Conservation (phyloP, 2,797 vertebrate species). For the Girardinus metallicus region DNA sequence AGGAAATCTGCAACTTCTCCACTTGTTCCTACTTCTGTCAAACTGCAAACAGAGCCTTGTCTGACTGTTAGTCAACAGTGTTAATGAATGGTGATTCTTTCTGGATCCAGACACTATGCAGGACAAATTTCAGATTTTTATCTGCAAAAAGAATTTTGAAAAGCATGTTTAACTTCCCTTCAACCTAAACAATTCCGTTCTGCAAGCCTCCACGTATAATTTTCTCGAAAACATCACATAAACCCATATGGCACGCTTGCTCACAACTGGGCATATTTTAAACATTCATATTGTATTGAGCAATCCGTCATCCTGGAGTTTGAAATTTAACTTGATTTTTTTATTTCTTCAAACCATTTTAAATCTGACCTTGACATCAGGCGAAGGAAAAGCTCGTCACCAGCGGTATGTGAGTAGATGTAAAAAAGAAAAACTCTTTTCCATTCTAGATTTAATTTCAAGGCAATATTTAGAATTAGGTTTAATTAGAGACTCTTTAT, state of each 20-base stretch:
- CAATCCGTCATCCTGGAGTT: not conserved
- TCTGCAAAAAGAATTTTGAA: not conserved
- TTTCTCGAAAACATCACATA: not conserved
- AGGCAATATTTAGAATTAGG: slow-evolving; percentile 47
- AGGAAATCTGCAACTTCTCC: not conserved
- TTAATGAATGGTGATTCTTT: not conserved
- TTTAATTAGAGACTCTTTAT: slow-evolving; percentile 63
- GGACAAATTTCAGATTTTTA: not conserved
- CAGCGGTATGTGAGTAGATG: not conserved
- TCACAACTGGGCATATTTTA: not conserved
- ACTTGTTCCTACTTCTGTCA: not conserved
- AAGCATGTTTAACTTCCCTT: not conserved
- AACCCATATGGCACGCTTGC: not conserved
- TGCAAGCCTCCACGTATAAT: not conserved
- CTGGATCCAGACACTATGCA: not conserved
- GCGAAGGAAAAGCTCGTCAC: not conserved
- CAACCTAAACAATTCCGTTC: not conserved
- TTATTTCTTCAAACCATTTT: not conserved
- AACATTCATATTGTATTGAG: too few relatives aligned
- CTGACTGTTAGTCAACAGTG: not conserved
- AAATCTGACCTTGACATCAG: not conserved
- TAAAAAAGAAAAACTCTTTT: slow-evolving; percentile 13
- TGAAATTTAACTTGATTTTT: not conserved
- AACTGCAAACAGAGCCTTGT: not conserved
- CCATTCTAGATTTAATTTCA: slow-evolving; percentile 18